Evolutionary conservation across 2,797 vertebrate genomes (phyloP), one percentile per base, ranked within the genome.

Genomic region (Rhynchonycteris naso): DNA sequence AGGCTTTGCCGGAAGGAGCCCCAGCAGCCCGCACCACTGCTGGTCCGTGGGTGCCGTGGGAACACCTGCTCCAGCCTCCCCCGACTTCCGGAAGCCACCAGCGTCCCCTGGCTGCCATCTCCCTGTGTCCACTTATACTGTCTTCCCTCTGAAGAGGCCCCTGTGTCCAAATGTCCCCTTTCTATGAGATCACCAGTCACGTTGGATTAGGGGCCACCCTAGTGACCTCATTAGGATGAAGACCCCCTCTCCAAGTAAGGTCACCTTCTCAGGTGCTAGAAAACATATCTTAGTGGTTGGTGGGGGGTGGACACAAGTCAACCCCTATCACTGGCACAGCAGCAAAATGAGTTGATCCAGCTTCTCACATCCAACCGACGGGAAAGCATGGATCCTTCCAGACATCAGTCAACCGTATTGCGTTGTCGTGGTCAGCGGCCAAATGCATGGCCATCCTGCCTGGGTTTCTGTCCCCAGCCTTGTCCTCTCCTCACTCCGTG

Each of bases 341-440:
- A 50, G 68, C 79, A 22, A 33, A 3, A 9, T 1, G 33, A 15
- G n/a, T 19, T 24, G 6, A 28, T 5, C 15, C 21, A 13, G 50
- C 43, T 59, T 56, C 38, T 84, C 22, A 21, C 19, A 2, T 24
- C 30, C 50, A 33, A 28, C 47, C 11, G 4, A 5, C 7, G 0
- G 7, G 24, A 43, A 47, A 54, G n/a, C 19, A 7, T 4, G 14
- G 63, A 43, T 6, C 26, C 22, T 85, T 81, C 82, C 15, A 74
- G 91, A 78, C 68, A 9, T 5, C 87, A 24, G 15, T 9, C 38
- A 0, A 4, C 35, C 7, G 0, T 8, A n/a, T 10, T 16, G 10
- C 15, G 30, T 22, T 0, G 0, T 11, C 38, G 0, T 0, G 7
- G 35, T 2, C 5, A 59, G 7, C 7, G 3, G 26, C 24, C 56